Conservation (phyloP, 2,888 invertebrate species). For the Panzeria rudis region DNA sequence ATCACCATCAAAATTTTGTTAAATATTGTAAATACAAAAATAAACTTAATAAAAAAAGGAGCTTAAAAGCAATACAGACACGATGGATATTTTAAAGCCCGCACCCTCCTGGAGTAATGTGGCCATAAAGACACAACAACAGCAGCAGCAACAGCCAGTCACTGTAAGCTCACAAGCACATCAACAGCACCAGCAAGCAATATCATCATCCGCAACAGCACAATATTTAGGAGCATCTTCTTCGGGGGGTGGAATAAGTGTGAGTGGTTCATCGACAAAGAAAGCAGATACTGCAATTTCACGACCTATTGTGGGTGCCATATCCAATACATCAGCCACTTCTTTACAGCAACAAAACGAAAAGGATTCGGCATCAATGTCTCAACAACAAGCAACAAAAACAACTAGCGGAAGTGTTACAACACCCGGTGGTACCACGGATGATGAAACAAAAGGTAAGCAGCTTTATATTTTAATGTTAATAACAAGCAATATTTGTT, state of each 20-base stretch:
- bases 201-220: constrained; percentile 76
- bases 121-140: constrained; percentile 78
- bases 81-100: constrained; percentile 84
- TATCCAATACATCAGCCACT: constrained; percentile 80
- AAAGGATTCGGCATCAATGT: constrained; percentile 75
- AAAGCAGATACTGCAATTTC: constrained; percentile 74
- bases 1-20: constrained; percentile 35
- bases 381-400: constrained; percentile 72
- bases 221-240: constrained; percentile 79
- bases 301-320: constrained; percentile 80
- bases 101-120: constrained; percentile 86
- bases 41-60: constrained; percentile 78
- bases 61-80: constrained; percentile 81
- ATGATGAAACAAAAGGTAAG: constrained; percentile 86
- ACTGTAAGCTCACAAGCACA: constrained; percentile 71
- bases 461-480: background rate
- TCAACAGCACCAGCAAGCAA: constrained; percentile 75
- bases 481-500: background rate
- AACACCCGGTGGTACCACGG: constrained; percentile 78
- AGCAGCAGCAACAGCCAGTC: constrained; percentile 74
- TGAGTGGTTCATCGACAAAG: constrained; percentile 72
- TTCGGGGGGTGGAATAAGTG: constrained; percentile 77
- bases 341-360: constrained; percentile 77
- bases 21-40: constrained; percentile 53
- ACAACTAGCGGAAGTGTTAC: constrained; percentile 54